These are phyloP conservation scores for Eurypyga helias DNA, from an alignment of 2,113 vertebrate genomes.

Conservation along the genomic window DNA sequence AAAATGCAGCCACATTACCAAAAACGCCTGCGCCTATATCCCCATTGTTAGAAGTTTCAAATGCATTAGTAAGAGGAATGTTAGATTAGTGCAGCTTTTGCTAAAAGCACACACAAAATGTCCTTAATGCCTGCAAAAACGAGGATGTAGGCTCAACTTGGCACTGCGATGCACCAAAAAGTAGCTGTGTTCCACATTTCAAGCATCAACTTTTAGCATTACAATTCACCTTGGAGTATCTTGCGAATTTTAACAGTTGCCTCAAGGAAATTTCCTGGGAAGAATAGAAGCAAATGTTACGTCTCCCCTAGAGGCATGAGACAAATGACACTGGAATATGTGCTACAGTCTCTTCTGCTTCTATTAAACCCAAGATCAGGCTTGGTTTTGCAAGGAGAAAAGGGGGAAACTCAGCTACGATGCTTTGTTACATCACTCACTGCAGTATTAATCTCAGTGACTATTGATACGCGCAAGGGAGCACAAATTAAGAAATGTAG, in stretches of 20 bases:
- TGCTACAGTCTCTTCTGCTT: not conserved
- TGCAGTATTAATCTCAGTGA: not conserved
- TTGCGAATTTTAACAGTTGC: conserved; percentile 40
- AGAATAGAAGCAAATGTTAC: conserved; percentile 38
- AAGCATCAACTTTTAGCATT: conserved; percentile 2
- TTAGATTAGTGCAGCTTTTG: not conserved
- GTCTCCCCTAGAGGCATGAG: conserved; percentile 32
- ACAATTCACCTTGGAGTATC: conserved; percentile 34
- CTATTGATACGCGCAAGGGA: not conserved
- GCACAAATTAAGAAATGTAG: rapidly evolving
- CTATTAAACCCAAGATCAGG: not conserved
- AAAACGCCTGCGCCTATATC: not conserved
- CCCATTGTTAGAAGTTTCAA: not conserved
- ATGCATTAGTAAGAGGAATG: not conserved
- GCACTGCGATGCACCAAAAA: not conserved
- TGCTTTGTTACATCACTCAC: not conserved
- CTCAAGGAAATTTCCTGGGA: conserved; percentile 36
- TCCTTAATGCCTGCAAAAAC: not conserved
- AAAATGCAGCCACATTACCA: not conserved
- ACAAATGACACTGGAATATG: conserved; percentile 3
- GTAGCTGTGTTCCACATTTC: not conserved
- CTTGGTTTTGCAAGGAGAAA: not conserved
- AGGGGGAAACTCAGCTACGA: not conserved
- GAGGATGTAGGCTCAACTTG: not conserved
- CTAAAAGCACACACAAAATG: not conserved